Evolutionary conservation across 1,140 invertebrate genomes (phyloP), one percentile per base, ranked within the genome.

Genomic region (Drosophila elegans): DNA sequence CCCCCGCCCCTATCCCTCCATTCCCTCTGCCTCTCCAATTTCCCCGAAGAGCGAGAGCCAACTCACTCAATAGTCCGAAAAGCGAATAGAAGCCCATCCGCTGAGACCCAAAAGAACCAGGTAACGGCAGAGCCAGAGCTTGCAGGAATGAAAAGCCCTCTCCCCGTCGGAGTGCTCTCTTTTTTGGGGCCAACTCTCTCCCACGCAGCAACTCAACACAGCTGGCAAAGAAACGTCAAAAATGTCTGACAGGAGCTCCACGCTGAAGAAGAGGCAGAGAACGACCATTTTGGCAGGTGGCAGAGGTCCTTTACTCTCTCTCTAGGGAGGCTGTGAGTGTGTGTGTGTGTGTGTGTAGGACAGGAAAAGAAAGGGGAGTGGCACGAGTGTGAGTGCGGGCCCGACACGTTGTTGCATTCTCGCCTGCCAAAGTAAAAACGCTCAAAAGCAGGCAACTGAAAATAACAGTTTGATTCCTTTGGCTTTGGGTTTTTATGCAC

Each of bases 381-480:
- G 36, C 41, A 27, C 16, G 41, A 60, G 63, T 74, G 82, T 82
- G 74, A 82, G 83, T 76, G 71, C 51, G 61, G 82, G 69, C 68
- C 69, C 77, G 80, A 80, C 84, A 88, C 84, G 84, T 88, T 88
- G 84, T 88, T 88, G 84, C 84, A 88, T 89, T 80, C 71, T 78
- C 53, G 78, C 64, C 64, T 66, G 60, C 53, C 64, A 66, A 36
- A 76, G 39, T 39, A 32, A 60, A 46, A 61, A 46, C 73, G 80
- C 76, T 71, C 54, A 69, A 73, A 84, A 77, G 73, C 55, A 81
- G 64, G 82, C 82, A 77, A 54, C 63, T 46, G 54, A 77, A 77
- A 36, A 77, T 59, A 42, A 39, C 38, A 34, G 41, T 52, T 42
- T 42, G 49, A 44, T 74, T 56, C 49, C 48, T 49, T 42, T 44